Evolutionary conservation across 2,797 vertebrate species (phyloP), one percentile per base, ranked within the genome.

Genomic region (Rallus crepitans): DNA sequence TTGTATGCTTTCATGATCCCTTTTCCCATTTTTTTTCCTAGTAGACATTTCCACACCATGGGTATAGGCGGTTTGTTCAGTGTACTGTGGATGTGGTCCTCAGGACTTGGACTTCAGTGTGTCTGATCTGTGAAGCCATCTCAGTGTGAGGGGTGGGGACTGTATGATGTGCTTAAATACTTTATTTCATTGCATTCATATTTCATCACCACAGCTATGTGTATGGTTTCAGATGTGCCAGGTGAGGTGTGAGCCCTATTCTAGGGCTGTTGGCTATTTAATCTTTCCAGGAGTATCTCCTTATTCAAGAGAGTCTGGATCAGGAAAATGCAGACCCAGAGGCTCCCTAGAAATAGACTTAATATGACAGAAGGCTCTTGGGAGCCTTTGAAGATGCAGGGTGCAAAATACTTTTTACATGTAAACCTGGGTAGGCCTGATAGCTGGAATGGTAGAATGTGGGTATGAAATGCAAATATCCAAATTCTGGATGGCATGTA

Each of bases 1-100:
- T 3, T 1, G 2, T 39, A 37, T 18, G 3, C 18, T 7, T 23
- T 24, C 12, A 35, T 2, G 0, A 39, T 78, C 6, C 18, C 4
- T 87, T 60, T 48, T 23, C 17, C 14, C 4, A 15, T 47, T 33
- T 16, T 24, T 24, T n/a, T 11, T n/a, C 15, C 33, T 30, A 23
- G 31, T 2, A 31, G 15, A 65, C 17, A 15, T 12, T 63, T 78
- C 59, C 1, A 0, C 33, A 47, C 5, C 1, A 4, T n/a, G 35
- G 13, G 47, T 91, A 33, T 1, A 24, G 69, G 24, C 3, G 1
- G 7, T 50, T 68, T 3, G 0, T 27, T 78, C 47, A 55, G 18
- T 48, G 18, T 25, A 9, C 9, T 18, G 21, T 3, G 7, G 42
- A 33, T 5, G 1, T 52, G 7, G 33, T 33, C 31, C 55, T 71